phyloP scores from a whole-genome alignment of 2,113 vertebrate genomes.

The Osmerus eperlanus region DNA sequence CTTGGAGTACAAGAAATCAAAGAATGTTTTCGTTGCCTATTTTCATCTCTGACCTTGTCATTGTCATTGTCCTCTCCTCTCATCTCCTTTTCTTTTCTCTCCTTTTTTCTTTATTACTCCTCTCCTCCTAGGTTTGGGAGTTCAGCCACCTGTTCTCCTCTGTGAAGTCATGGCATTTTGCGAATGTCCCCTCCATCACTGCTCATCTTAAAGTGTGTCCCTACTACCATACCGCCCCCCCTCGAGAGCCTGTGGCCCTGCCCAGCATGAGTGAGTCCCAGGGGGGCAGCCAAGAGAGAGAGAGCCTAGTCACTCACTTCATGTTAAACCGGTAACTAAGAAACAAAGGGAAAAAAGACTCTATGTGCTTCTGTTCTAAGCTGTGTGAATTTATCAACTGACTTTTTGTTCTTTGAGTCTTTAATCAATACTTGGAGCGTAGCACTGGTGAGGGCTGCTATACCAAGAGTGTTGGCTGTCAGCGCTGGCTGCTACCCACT shows the following conservation, averaged over 20 bases:
- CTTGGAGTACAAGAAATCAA: not conserved
- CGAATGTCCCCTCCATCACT: conserved; percentile 71
- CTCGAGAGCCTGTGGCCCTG: conserved; percentile 72
- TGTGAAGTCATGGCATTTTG: conserved; percentile 78
- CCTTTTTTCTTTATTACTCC: not conserved
- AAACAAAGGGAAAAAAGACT: conserved; percentile 14
- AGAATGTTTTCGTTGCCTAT: not conserved
- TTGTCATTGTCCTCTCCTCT: not conserved
- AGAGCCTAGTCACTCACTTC: conserved; percentile 75
- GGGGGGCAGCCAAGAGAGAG: conserved; percentile 28
- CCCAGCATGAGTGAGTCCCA: conserved; percentile 66
- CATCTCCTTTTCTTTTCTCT: conserved; percentile 17
- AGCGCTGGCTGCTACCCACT: not conserved
- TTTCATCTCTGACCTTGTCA: not conserved
- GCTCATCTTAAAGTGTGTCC: conserved; percentile 87
- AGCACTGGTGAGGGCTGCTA: not conserved
- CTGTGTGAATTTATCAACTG: no score
- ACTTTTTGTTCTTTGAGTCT: not conserved
- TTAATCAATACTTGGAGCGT: not conserved
- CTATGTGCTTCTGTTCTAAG: not conserved
- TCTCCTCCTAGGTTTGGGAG: conserved; percentile 76
- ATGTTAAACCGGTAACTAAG: conserved; percentile 24
- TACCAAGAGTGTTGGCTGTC: not conserved
- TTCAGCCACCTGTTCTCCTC: conserved; percentile 87
- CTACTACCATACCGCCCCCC: conserved; percentile 75